A percentile compares a stretch with the other conserved stretches of the same genome.
Evolutionary conservation across 2,797 vertebrate species (phyloP).

Genomic region (Nannoperca australis): DNA sequence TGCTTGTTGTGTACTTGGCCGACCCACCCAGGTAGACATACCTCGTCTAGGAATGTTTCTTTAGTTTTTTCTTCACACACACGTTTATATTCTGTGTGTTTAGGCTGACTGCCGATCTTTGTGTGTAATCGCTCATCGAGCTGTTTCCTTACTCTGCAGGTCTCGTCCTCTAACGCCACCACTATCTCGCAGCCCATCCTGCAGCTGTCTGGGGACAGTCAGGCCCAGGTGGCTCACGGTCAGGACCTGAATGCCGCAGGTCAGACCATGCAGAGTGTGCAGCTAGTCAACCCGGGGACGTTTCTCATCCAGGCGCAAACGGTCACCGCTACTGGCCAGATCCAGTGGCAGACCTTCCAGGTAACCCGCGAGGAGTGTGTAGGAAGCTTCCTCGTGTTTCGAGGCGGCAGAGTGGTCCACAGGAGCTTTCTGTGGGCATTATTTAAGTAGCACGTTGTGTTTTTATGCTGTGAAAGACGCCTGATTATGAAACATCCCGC

Average conservation of each 20-base stretch:
- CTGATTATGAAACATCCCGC: background rate
- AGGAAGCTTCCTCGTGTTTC: background rate
- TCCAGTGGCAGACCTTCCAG: constrained; percentile 99
- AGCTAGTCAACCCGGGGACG: constrained; percentile 97
- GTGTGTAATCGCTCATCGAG: background rate
- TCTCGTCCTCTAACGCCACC: constrained; percentile 90
- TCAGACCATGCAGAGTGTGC: constrained; percentile 96
- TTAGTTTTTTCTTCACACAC: too few relatives aligned
- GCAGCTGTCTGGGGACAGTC: constrained; percentile 86
- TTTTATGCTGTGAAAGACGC: background rate
- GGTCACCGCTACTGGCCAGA: constrained; percentile 97
- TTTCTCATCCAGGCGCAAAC: constrained; percentile 99
- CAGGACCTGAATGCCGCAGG: constrained; percentile 86
- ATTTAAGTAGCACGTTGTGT: background rate
- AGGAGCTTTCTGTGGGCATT: background rate
- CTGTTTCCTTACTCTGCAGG: constrained; percentile 79
- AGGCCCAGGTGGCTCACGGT: constrained; percentile 92
- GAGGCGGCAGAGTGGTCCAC: background rate
- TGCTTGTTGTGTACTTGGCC: background rate
- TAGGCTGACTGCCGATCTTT: background rate
- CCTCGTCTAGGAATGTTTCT: background rate
- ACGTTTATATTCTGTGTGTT: background rate
- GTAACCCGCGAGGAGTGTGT: constrained; percentile 35
- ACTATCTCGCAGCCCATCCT: constrained; percentile 92
- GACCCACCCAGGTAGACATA: background rate